These are phyloP conservation scores for Alligator sinensis DNA, from an alignment of 2,113 vertebrate species.

Conservation along the genomic window DNA sequence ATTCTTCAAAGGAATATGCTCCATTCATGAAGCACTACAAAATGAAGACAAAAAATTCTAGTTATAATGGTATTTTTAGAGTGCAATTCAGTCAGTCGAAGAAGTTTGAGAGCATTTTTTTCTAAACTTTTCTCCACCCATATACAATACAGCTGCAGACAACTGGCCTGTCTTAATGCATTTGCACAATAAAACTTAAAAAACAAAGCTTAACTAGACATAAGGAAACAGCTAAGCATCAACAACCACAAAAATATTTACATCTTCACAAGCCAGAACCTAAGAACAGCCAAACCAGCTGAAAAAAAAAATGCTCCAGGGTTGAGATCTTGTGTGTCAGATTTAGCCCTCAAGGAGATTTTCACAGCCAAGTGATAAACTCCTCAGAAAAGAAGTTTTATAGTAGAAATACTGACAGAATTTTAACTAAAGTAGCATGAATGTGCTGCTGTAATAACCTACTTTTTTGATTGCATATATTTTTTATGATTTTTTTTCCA, in stretches of 20 bases:
- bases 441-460: slow-evolving; percentile 47
- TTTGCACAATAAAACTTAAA: slow-evolving; percentile 11
- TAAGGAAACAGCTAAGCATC: neutral
- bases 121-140: neutral
- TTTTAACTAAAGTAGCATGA: slow-evolving; percentile 37
- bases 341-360: slow-evolving; percentile 24
- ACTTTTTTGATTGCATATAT: slow-evolving; percentile 32
- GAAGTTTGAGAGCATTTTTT: accelerated
- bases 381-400: slow-evolving; percentile 25
- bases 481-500: slow-evolving; percentile 46
- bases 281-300: neutral
- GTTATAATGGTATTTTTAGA: too few relatives aligned
- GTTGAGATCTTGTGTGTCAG: neutral
- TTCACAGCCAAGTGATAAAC: slow-evolving; percentile 26
- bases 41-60: neutral
- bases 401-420: slow-evolving; percentile 25
- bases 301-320: neutral
- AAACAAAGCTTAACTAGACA: neutral
- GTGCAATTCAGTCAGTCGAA: accelerated
- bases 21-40: accelerated
- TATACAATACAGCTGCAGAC: neutral
- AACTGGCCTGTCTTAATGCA: neutral
- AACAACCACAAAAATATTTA: neutral
- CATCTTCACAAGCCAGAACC: neutral
- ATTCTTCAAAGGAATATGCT: neutral